Conservation (phyloP, 2,888 invertebrate species). For the Lingula anatina region DNA sequence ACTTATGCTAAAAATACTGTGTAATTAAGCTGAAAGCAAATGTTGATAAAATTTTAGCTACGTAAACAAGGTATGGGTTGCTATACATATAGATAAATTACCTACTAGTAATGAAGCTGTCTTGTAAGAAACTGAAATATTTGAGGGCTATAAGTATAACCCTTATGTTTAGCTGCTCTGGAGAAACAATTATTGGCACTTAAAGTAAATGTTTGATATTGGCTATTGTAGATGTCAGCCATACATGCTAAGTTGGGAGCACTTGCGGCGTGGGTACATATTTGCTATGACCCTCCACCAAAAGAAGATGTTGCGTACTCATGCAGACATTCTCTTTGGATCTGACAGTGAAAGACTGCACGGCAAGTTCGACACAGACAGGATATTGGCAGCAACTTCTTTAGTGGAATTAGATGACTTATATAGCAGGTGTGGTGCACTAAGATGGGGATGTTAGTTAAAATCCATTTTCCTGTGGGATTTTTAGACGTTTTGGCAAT, state of each 20-base stretch:
- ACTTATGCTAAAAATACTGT: no score
- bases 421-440: slow-evolving; percentile 70
- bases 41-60: no score
- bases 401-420: slow-evolving; percentile 83
- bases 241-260: slow-evolving; percentile 79
- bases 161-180: not conserved
- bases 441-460: no score
- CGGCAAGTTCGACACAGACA: slow-evolving; percentile 64
- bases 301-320: slow-evolving; percentile 78
- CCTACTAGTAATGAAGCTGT: no score
- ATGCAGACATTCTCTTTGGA: slow-evolving; percentile 70
- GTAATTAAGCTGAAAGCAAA: no score
- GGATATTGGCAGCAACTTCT: slow-evolving; percentile 80
- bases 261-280: slow-evolving; percentile 81
- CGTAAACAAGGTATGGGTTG: no score
- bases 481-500: no score
- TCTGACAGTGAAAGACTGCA: slow-evolving; percentile 67
- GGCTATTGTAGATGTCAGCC: slow-evolving; percentile 67
- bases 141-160: no score
- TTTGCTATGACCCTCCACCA: slow-evolving; percentile 92
- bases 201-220: no score
- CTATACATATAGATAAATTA: no score
- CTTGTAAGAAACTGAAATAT: no score
- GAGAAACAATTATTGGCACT: not conserved
- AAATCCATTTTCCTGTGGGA: no score